phyloP scores from a whole-genome alignment of 2,888 invertebrate species.

The Pegoplata infirma region DNA sequence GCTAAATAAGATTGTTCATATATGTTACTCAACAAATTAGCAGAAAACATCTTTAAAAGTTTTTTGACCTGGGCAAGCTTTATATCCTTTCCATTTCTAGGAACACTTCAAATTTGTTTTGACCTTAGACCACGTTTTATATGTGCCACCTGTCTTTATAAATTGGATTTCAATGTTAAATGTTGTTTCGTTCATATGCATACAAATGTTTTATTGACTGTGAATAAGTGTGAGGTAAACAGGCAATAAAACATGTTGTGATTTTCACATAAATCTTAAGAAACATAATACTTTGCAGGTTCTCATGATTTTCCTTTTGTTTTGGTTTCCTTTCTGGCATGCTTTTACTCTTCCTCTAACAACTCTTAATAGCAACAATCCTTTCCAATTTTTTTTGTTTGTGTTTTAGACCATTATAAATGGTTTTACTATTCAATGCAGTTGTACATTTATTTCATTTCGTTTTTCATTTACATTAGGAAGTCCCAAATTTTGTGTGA shows the following conservation, averaged over 20 bases:
- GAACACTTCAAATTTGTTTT: no score
- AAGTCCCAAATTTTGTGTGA: no score
- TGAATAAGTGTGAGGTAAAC: constrained; percentile 4
- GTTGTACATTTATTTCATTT: constrained; percentile 32
- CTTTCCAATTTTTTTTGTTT: constrained; percentile 41
- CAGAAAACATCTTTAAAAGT: no score
- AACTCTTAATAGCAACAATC: constrained; percentile 35
- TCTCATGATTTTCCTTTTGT: background rate
- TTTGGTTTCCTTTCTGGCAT: background rate
- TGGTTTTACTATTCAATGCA: constrained; percentile 39
- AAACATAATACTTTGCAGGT: constrained; percentile 37
- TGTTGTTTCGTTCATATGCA: constrained; percentile 2
- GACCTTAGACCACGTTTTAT: no score
- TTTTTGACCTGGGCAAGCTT: no score
- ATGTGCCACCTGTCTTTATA: no score
- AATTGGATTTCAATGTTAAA: background rate
- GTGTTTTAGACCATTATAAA: constrained; percentile 41
- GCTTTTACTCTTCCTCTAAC: constrained; percentile 7
- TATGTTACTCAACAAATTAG: no score
- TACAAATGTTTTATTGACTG: constrained; percentile 4
- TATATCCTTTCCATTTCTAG: no score
- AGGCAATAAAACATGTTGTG: constrained; percentile 54
- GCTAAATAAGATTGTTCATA: no score
- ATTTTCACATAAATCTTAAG: constrained; percentile 55
- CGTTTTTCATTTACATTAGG: background rate